phyloP scores from a whole-genome alignment of 1,140 invertebrate genomes.

The Apis mellifera region Amel_HAv3.1 CM009934.2:11517501-11518000 shows the following conservation, averaged over 20 bases:
- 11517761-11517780: slow-evolving; percentile 6
- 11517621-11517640: neutral
- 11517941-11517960: neutral
- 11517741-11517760: slow-evolving; percentile 42
- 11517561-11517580: neutral
- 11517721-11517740: slow-evolving; percentile 27
- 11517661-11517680: neutral
- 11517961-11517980: neutral
- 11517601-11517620: neutral
- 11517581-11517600: neutral
- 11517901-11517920: slow-evolving; percentile 39
- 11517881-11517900: neutral
- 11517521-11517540: neutral
- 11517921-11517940: neutral
- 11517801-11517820: slow-evolving; percentile 17
- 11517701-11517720: neutral
- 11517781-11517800: slow-evolving; percentile 1
- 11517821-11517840: slow-evolving; percentile 14
- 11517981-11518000: neutral
- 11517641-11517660: neutral
- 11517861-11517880: slow-evolving; percentile 7
- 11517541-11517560: neutral
- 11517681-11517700: neutral
- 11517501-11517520: neutral
- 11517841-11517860: neutral